Percentiles rank a stretch among this genome's conserved stretches.
phyloP scores from a whole-genome alignment of 2,797 vertebrate species.

The Tokudaia muenninki region DNA sequence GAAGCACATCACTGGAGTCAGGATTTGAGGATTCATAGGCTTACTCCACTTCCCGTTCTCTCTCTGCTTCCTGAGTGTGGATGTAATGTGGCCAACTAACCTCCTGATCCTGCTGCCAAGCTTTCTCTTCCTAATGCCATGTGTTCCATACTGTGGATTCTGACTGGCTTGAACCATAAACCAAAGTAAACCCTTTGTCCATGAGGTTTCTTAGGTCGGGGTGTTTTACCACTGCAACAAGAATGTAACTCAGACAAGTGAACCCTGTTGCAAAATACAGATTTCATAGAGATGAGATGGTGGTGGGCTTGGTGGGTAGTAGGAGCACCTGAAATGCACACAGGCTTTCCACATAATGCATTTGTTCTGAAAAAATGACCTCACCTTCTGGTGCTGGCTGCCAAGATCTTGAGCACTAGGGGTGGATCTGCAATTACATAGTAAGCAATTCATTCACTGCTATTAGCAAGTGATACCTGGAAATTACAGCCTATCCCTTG shows the following conservation, averaged over 20 bases:
- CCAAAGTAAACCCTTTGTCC: neutral
- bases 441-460: neutral
- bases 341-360: rapidly evolving
- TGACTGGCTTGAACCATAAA: neutral
- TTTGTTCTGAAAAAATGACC: neutral
- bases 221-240: neutral
- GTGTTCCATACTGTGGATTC: neutral
- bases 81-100: neutral
- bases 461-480: neutral
- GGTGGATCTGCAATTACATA: neutral
- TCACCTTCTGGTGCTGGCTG: neutral
- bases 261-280: neutral
- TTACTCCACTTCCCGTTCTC: neutral
- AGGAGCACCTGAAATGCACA: too few relatives aligned
- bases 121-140: neutral
- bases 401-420: neutral
- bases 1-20: neutral
- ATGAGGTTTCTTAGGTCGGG: neutral
- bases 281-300: neutral
- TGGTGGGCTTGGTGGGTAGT: neutral
- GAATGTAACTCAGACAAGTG: neutral
- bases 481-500: neutral
- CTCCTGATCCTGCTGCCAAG: neutral
- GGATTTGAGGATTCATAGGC: neutral
- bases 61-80: neutral